Evolutionary conservation across 1,140 invertebrate genomes (phyloP).

Genomic region (Drosophila micromelanica): DNA sequence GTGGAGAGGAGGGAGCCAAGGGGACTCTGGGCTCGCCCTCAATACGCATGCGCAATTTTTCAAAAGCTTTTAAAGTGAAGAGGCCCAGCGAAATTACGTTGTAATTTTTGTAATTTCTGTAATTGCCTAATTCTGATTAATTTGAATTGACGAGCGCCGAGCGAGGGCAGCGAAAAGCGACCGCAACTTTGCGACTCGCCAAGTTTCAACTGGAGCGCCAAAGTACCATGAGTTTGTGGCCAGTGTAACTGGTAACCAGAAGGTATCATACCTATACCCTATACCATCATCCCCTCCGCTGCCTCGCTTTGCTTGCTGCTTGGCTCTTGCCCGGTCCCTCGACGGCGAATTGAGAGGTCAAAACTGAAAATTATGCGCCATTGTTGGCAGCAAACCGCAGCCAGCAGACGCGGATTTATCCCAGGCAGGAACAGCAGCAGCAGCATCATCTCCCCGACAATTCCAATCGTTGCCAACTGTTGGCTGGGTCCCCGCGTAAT

Average conservation of each 20-base stretch:
- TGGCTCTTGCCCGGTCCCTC: conserved; percentile 38
- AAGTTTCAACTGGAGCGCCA: conserved; percentile 40
- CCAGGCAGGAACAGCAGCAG: conserved; percentile 14
- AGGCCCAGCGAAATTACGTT: conserved; percentile 78
- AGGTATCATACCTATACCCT: background rate
- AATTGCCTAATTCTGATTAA: conserved; percentile 84
- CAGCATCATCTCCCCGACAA: conserved; percentile 15
- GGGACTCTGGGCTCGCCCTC: conserved; percentile 25
- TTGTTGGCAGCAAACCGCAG: conserved; percentile 52
- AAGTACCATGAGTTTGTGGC: conserved; percentile 10
- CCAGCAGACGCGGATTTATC: conserved; percentile 23
- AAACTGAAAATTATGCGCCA: conserved; percentile 78
- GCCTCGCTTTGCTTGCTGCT: conserved; percentile 33
- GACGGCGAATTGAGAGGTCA: conserved; percentile 76
- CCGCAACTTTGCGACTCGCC: background rate
- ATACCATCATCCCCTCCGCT: background rate
- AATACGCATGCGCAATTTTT: conserved; percentile 83
- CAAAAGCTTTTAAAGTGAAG: conserved; percentile 81
- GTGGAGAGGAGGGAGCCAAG: background rate
- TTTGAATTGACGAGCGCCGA: conserved; percentile 73
- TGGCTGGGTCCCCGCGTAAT: conserved; percentile 51
- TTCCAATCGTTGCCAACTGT: conserved; percentile 1
- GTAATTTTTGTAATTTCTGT: conserved; percentile 84
- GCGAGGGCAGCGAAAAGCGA: background rate
- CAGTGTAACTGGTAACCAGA: background rate